Conservation (phyloP, 2,888 invertebrate species). For the Trichogramma dendrolimi region DNA sequence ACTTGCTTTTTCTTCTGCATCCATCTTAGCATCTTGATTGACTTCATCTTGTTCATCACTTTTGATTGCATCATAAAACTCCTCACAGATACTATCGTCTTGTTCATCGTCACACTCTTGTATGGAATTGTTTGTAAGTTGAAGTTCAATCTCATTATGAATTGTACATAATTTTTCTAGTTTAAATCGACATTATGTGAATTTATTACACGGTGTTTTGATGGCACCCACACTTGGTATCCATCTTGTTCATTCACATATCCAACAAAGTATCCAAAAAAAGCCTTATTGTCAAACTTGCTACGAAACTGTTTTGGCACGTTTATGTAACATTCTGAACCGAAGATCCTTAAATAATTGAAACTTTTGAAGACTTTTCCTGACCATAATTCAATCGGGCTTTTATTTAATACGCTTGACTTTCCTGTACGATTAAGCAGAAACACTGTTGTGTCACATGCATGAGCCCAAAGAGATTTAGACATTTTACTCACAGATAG, state of each 20-base stretch:
- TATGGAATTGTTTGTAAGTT: too few species aligned
- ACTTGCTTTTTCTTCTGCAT: too few species aligned
- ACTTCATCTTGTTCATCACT: too few species aligned
- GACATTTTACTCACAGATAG: too few species aligned
- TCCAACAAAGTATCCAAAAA: constrained; percentile 9
- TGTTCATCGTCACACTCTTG: too few species aligned
- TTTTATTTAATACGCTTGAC: constrained; percentile 10
- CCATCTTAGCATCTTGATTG: too few species aligned
- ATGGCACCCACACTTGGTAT: constrained; percentile 22
- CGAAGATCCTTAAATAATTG: constrained; percentile 22
- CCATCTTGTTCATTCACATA: constrained; percentile 20
- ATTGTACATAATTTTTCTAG: constrained; percentile 22
- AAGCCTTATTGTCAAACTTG: constrained; percentile 19
- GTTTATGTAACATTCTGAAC: constrained; percentile 20
- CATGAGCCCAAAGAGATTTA: constrained; percentile 20
- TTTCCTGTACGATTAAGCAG: constrained; percentile 21
- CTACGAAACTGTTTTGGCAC: constrained; percentile 22
- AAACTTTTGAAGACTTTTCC: constrained; percentile 22
- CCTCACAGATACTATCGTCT: too few species aligned
- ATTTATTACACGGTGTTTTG: constrained; percentile 19
- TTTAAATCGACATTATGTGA: constrained; percentile 24
- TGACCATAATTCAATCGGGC: constrained; percentile 20
- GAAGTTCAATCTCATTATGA: constrained; percentile 8
- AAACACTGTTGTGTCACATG: constrained; percentile 19
- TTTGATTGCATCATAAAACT: too few species aligned